A percentile compares a stretch with the other conserved stretches of the same genome.
phyloP scores from a whole-genome alignment of 2,113 vertebrate genomes.

The Tetrao urogallus region DNA sequence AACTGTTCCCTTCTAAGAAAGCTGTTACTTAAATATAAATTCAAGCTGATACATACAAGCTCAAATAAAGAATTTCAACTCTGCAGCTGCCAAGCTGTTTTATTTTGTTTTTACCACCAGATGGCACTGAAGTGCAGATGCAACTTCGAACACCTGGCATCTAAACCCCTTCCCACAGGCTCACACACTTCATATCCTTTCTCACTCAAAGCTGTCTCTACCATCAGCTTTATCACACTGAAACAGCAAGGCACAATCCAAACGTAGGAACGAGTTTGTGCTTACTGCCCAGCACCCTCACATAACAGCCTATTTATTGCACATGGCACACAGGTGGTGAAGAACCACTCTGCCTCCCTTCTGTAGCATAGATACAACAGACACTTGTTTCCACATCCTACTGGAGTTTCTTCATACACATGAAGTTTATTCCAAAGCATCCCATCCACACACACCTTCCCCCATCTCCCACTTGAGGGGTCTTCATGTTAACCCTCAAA shows the following conservation, averaged over 20 bases:
- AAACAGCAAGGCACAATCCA: neutral
- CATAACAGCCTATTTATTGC: neutral
- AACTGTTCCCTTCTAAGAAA: neutral
- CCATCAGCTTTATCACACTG: neutral
- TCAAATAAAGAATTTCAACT: neutral
- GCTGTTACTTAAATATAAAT: accelerated
- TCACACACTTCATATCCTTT: accelerated
- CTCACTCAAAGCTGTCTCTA: accelerated
- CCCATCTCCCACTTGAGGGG: neutral
- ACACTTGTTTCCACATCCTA: accelerated
- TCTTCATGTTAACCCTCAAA: neutral
- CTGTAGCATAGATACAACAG: neutral
- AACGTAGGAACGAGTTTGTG: accelerated
- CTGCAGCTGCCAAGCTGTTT: too few species aligned
- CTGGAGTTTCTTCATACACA: neutral
- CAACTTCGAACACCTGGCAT: neutral
- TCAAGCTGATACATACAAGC: accelerated
- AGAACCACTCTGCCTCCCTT: neutral
- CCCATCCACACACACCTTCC: neutral
- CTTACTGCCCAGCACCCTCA: neutral
- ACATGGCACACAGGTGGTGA: accelerated
- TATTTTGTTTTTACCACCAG: neutral
- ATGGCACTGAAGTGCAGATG: neutral
- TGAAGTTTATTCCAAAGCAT: neutral
- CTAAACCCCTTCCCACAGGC: accelerated